phyloP scores from a whole-genome alignment of 2,113 vertebrate species.

The Athene noctua region DNA sequence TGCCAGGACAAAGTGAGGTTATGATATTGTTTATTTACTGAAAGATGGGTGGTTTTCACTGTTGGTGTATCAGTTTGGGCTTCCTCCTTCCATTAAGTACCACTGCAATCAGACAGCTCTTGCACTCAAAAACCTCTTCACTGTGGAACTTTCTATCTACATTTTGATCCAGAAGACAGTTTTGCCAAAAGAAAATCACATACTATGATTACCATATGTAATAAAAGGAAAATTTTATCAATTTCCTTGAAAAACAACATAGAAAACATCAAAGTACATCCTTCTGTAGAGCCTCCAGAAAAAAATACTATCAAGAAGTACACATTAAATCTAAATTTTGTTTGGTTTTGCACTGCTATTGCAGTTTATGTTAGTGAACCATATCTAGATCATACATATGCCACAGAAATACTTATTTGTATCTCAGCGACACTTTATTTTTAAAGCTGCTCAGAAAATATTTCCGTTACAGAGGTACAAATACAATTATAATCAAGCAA shows the following conservation, averaged over 20 bases:
- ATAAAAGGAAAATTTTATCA: background rate
- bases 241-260: slow-evolving; percentile 13
- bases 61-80: background rate
- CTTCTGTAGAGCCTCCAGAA: background rate
- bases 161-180: background rate
- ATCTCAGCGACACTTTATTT: background rate
- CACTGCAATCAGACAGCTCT: background rate
- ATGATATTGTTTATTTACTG: background rate
- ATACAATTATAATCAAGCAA: background rate
- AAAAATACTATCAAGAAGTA: background rate
- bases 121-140: background rate
- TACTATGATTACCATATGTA: background rate
- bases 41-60: background rate
- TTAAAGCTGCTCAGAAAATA: background rate
- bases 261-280: background rate
- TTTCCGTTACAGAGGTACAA: background rate
- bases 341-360: background rate
- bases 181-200: background rate
- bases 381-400: background rate
- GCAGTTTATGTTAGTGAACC: background rate
- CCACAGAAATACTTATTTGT: background rate
- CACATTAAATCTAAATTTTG: background rate
- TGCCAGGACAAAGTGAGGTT: background rate
- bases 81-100: background rate
- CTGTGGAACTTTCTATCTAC: background rate